These are phyloP conservation scores for Drosophila dunni DNA, from an alignment of 1,140 invertebrate genomes.

Conservation along the genomic window DNA sequence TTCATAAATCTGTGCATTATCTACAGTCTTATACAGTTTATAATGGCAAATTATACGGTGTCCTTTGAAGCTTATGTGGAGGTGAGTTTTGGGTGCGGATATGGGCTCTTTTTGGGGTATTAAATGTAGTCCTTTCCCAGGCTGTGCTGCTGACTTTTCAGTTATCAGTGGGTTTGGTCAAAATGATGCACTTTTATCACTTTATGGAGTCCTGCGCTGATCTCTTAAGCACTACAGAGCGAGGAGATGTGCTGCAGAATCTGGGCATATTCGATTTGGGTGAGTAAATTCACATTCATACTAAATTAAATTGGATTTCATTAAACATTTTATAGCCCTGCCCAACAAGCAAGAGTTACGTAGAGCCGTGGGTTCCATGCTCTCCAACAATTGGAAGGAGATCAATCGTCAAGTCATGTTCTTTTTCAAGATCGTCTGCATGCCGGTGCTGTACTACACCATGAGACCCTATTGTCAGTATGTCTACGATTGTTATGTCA, in stretches of 20 bases:
- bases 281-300: neutral
- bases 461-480: slow-evolving; percentile 69
- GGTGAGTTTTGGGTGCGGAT: slow-evolving; percentile 11
- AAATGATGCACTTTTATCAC: slow-evolving; percentile 61
- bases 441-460: slow-evolving; percentile 65
- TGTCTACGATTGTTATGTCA: slow-evolving; percentile 61
- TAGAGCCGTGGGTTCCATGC: slow-evolving; percentile 34
- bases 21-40: slow-evolving; percentile 59
- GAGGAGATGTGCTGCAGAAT: slow-evolving; percentile 37
- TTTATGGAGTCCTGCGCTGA: slow-evolving; percentile 39
- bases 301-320: neutral
- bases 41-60: slow-evolving; percentile 54
- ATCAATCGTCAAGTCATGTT: slow-evolving; percentile 72
- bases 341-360: slow-evolving; percentile 36
- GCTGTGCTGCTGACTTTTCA: slow-evolving; percentile 67
- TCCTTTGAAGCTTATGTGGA: slow-evolving; percentile 73
- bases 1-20: slow-evolving; percentile 59
- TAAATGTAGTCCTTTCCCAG: slow-evolving; percentile 5
- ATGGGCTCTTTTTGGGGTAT: neutral
- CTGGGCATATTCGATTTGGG: slow-evolving; percentile 65
- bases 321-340: slow-evolving; percentile 25
- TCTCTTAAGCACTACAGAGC: slow-evolving; percentile 49
- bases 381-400: slow-evolving; percentile 48
- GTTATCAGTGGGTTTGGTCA: slow-evolving; percentile 59
- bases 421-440: slow-evolving; percentile 68